Evolutionary conservation across 2,888 invertebrate genomes (phyloP).

Genomic region (Scrobipalpa costella): DNA sequence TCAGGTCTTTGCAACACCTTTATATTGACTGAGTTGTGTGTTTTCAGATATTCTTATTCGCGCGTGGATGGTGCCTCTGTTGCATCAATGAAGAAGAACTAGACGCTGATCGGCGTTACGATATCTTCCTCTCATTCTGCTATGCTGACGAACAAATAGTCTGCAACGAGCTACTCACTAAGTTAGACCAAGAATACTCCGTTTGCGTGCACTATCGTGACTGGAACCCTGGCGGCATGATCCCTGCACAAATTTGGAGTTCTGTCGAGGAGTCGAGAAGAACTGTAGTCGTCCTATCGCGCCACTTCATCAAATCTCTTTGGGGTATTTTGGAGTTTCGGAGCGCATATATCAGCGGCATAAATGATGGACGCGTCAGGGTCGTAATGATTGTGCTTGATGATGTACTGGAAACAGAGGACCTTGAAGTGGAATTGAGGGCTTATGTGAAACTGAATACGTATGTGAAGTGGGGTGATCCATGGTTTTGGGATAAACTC

Average conservation of each 20-base stretch:
- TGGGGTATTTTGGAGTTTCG: slow-evolving; percentile 83
- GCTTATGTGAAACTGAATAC: slow-evolving; percentile 87
- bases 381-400: slow-evolving; percentile 87
- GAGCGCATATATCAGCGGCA: slow-evolving; percentile 74
- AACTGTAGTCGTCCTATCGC: slow-evolving; percentile 41
- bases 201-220: slow-evolving; percentile 88
- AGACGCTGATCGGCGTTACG: slow-evolving; percentile 69
- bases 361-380: slow-evolving; percentile 79
- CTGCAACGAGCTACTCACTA: slow-evolving; percentile 82
- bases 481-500: slow-evolving; percentile 89
- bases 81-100: slow-evolving; percentile 18
- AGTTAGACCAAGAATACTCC: slow-evolving; percentile 73
- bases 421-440: slow-evolving; percentile 68
- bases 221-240: slow-evolving; percentile 87
- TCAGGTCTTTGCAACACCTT: no score
- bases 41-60: slow-evolving; percentile 21
- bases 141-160: slow-evolving; percentile 88
- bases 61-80: slow-evolving; percentile 18
- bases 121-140: slow-evolving; percentile 91
- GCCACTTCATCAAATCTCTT: slow-evolving; percentile 59
- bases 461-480: slow-evolving; percentile 89
- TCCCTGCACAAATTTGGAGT: slow-evolving; percentile 84
- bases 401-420: slow-evolving; percentile 75
- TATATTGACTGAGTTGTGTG: no score
- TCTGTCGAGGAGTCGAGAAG: slow-evolving; percentile 86